Percentiles rank a stretch among this genome's conserved stretches.
Conservation (phyloP, 2,888 invertebrate genomes). For the Agelastica alni region DNA sequence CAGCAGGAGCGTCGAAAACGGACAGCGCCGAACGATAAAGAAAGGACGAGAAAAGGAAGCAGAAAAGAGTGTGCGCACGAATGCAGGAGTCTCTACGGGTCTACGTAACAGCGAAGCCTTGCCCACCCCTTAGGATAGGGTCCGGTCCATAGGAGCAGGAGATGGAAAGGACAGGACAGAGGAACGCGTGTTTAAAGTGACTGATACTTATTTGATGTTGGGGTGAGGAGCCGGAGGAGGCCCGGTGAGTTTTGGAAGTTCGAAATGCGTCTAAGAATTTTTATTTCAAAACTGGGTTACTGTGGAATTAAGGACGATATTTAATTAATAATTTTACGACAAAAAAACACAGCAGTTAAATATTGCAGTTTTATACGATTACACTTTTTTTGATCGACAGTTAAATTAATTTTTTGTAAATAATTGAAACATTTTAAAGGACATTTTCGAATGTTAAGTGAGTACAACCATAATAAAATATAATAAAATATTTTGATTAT, state of each 20-base stretch:
- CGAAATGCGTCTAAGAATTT: not conserved
- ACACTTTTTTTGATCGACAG: no score
- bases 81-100: conserved; percentile 42
- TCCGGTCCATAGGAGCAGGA: conserved; percentile 32
- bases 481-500: no score
- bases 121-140: conserved; percentile 38
- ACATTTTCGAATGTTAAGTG: no score
- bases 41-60: conserved; percentile 33
- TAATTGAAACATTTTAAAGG: no score
- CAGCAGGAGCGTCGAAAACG: conserved; percentile 37
- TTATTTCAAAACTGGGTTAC: conserved; percentile 2
- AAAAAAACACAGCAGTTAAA: no score
- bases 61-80: conserved; percentile 52
- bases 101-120: conserved; percentile 26
- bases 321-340: no score
- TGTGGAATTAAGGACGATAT: no score
- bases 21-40: conserved; percentile 53
- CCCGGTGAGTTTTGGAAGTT: not conserved
- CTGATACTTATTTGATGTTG: conserved; percentile 15
- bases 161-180: conserved; percentile 20
- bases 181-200: conserved; percentile 13
- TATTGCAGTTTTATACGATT: no score
- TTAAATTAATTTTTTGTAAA: no score
- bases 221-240: conserved; percentile 8
- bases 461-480: no score